Evolutionary conservation across 2,888 invertebrate genomes (phyloP), one percentile per base, ranked within the genome.

Genomic region (Anodontia alba): DNA sequence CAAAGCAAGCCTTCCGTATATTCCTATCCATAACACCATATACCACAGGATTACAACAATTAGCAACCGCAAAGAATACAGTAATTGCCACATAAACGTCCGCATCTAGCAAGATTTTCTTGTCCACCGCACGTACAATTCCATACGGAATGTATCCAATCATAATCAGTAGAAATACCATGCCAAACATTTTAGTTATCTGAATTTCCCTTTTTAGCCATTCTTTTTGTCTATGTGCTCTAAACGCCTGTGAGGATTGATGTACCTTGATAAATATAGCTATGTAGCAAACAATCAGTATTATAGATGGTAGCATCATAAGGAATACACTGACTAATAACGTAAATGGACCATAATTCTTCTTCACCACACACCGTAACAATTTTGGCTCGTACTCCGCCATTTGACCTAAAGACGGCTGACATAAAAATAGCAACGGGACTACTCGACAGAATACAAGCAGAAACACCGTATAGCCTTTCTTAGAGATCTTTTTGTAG

Each of bases 131-230:
- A 42, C 94, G 90, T 15, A 93, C 91, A 29, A 92, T 90, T 33
- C 93, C 92, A 79, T 94, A 94, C 0, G 93, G 93, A 43, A 94
- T 83, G 83, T 93, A 94, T 38, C 93, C 94, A 42, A 93, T 84
- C 81, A 94, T 88, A 68, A 94, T 93, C 70, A 93, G 88, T 38
- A 93, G 83, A 74, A 94, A 94, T 23, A 94, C 92, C 84, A 94
- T 91, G 73, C 93, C 94, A 86, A 94, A 94, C 94, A 94, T 94
- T 85, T 93, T 94, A n/a, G 94, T 94, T 66, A 94, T 94, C 84
- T 93, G 93, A 66, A 94, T 92, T 83, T 94, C 94, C 20, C 93
- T 88, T 69, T 91, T 84, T 17, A 93, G 87, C 91, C 91, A 91
- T 77, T 91, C 91, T 51, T 91, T 89, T 54, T 91, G 91, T 67